Percentiles rank a stretch among this genome's conserved stretches.
These are phyloP conservation scores for Megalops atlanticus DNA, from an alignment of 2,113 vertebrate species.

Conservation along the genomic window DNA sequence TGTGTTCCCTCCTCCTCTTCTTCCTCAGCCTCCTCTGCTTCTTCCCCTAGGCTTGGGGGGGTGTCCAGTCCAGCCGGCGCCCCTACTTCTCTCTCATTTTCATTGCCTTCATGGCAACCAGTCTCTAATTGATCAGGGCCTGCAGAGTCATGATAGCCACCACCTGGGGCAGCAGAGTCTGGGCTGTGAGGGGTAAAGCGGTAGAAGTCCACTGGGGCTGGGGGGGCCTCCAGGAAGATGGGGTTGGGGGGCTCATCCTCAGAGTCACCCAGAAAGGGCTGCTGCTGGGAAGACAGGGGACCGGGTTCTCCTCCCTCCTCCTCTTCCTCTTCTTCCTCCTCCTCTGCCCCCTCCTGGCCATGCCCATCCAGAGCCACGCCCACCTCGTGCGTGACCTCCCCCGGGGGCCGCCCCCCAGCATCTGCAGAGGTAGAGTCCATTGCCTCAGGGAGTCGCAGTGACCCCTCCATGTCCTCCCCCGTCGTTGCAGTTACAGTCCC, in stretches of 20 bases:
- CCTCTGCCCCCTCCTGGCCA: constrained; percentile 58
- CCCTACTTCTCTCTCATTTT: constrained; percentile 72
- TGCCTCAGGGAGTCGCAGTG: constrained; percentile 82
- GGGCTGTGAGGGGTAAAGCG: constrained; percentile 90
- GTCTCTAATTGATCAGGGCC: constrained; percentile 83
- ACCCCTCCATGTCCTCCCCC: constrained; percentile 39
- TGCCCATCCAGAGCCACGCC: constrained; percentile 75
- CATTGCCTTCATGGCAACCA: constrained; percentile 84
- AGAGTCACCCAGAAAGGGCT: constrained; percentile 86
- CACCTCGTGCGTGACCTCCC: constrained; percentile 84
- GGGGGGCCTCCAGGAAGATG: constrained; percentile 63
- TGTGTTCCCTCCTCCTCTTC: constrained; percentile 50
- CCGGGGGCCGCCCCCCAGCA: constrained; percentile 80
- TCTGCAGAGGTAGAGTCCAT: constrained; percentile 88
- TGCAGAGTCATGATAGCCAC: constrained; percentile 92
- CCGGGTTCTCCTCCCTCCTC: constrained; percentile 13
- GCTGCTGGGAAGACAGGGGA: constrained; percentile 57
- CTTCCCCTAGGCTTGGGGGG: constrained; percentile 41
- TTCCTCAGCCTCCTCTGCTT: background rate
- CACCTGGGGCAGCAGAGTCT: constrained; percentile 82
- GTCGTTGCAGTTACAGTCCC: constrained; percentile 12
- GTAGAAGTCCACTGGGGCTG: constrained; percentile 84
- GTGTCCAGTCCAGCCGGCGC: constrained; percentile 46
- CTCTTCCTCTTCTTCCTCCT: constrained; percentile 25
- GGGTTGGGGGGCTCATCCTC: constrained; percentile 75